Evolutionary conservation across 2,797 vertebrate genomes (phyloP), one percentile per base, ranked within the genome.

Genomic region (Xiphorhynchus erythropygius): DNA sequence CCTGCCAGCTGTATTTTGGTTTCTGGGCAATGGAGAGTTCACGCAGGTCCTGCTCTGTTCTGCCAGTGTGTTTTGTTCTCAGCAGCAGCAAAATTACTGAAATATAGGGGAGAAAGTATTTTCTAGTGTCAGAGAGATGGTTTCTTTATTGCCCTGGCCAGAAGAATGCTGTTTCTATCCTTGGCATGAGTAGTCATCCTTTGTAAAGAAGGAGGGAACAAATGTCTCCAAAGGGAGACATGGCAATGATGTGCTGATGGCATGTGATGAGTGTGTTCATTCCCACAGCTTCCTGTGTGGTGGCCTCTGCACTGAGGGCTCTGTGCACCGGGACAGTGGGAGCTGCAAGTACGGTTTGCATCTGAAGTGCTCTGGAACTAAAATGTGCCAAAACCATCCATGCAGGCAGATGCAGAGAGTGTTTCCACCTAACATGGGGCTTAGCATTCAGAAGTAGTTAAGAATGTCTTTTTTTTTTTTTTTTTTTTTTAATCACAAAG

Each of bases 1-100:
- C 39, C 37, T 81, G 49, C 69, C 83, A 91, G 90, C 90, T 95
- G 88, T 80, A 11, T 84, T 95, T 91, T 71, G 46, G 24, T 46
- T 86, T 79, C 77, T 68, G 80, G 65, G 42, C 53, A 81, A 6
- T 62, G n/a, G 37, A 21, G 33, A 86, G 32, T 62, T 84, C 37
- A 46, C n/a, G 14, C 32, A 86, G n/a, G 24, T 84, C 39, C n/a
- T 62, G 7, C 52, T 91, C n/a, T 75, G 1, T 33, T 64, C 62
- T 96, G n/a, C 21, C 65, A 56, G 19, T 7, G 15, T 22, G 22
- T 33, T 80, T 77, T 75, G 9, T 53, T 84, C 25, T 49, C 17
- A 4, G 41, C 46, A 64, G 11, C 49, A 90, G 30, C 41, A 46
- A 46, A 88, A 53, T 42, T 56, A n/a, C 12, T 23, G 49, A 50